Conservation (phyloP, 2,888 invertebrate species). For the Cheilosia grossa region DNA sequence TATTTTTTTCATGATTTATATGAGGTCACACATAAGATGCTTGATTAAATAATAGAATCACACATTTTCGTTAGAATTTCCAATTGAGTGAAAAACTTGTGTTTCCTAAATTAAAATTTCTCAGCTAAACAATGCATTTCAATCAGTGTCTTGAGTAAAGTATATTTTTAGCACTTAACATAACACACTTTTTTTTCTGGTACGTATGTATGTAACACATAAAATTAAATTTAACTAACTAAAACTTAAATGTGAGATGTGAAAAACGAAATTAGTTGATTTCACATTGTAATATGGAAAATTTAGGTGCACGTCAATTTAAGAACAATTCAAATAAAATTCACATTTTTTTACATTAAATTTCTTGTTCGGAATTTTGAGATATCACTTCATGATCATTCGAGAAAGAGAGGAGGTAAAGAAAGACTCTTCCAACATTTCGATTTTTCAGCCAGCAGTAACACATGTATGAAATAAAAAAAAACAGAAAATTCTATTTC, state of each 20-base stretch:
- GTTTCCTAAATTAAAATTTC: conserved; percentile 52
- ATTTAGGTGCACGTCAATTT: conserved; percentile 45
- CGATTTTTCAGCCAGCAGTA: conserved; percentile 72
- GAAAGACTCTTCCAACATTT: conserved; percentile 72
- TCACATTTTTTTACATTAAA: conserved; percentile 63
- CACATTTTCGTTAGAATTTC: conserved; percentile 44
- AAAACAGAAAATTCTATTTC: conserved; percentile 68
- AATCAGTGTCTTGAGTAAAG: conserved; percentile 61
- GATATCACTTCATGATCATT: conserved; percentile 73
- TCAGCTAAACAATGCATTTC: conserved; percentile 63
- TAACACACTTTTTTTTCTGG: conserved; percentile 66
- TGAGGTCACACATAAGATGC: conserved; percentile 50
- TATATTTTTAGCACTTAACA: conserved; percentile 74
- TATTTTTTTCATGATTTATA: conserved; percentile 45
- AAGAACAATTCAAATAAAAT: conserved; percentile 39
- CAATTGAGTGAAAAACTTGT: conserved; percentile 38
- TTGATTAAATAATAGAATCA: conserved; percentile 66
- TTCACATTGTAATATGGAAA: conserved; percentile 18
- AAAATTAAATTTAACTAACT: conserved; percentile 15
- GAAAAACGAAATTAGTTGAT: background rate
- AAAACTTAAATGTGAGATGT: conserved; percentile 16
- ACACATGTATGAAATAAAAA: conserved; percentile 64
- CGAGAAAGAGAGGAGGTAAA: conserved; percentile 72
- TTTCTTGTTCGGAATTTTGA: conserved; percentile 62
- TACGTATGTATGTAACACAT: conserved; percentile 51